phyloP scores from a whole-genome alignment of 2,113 vertebrate species.

The Propithecus coquereli region DNA sequence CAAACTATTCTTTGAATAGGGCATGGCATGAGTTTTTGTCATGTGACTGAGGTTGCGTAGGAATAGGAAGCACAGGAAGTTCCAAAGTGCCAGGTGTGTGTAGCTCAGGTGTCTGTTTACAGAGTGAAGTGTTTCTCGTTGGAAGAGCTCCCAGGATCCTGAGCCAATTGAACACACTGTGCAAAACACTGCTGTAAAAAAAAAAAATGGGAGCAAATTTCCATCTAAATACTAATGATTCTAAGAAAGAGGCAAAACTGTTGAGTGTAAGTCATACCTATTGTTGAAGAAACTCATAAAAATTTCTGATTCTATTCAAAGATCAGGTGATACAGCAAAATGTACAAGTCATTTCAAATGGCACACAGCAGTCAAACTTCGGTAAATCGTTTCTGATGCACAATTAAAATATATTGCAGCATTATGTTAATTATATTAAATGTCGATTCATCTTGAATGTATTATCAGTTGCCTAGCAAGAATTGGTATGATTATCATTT shows the following conservation, averaged over 20 bases:
- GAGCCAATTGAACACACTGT: not conserved
- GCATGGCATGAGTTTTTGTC: not conserved
- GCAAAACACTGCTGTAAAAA: not conserved
- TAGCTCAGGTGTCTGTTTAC: not conserved
- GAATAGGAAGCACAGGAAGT: not conserved
- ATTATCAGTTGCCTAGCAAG: constrained; percentile 35
- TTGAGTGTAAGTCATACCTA: not conserved
- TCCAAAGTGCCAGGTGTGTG: not conserved
- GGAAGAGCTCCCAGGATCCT: not conserved
- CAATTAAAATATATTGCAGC: constrained; percentile 51
- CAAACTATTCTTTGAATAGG: not conserved
- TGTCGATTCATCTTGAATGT: constrained; percentile 29
- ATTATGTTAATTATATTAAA: constrained; percentile 53
- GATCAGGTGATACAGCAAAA: constrained; percentile 50
- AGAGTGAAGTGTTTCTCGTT: not conserved
- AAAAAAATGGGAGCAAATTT: not conserved
- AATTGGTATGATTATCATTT: constrained; percentile 51
- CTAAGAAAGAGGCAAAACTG: constrained; percentile 6
- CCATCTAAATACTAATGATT: not conserved
- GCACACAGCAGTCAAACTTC: constrained; percentile 24
- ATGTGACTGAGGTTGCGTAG: not conserved
- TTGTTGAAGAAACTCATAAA: constrained; percentile 24
- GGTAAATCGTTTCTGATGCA: constrained; percentile 56
- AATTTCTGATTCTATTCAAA: constrained; percentile 37
- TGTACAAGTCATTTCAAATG: constrained; percentile 5